Percentiles rank a stretch among this genome's conserved stretches.
Conservation (phyloP, 2,888 invertebrate genomes). For the Melanargia galathea region DNA sequence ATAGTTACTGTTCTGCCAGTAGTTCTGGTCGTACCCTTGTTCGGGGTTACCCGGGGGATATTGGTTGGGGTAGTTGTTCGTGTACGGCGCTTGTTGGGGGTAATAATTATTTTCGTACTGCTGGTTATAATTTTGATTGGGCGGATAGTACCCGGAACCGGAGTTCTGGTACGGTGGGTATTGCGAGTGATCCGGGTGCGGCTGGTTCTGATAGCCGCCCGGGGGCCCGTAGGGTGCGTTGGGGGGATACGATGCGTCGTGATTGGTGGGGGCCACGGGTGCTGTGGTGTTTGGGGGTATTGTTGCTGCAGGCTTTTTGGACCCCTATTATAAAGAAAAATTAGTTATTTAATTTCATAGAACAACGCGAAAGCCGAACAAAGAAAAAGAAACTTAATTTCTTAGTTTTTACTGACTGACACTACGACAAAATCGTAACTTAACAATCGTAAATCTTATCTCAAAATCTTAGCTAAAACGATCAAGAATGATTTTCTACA, state of each 20-base stretch:
- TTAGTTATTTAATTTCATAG: neutral
- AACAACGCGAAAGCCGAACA: neutral
- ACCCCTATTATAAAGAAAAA: constrained; percentile 52
- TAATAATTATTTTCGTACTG: constrained; percentile 72
- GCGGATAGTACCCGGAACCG: constrained; percentile 70
- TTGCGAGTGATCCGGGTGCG: constrained; percentile 53
- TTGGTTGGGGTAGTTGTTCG: constrained; percentile 72
- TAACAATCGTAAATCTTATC: no score
- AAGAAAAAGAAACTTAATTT: no score
- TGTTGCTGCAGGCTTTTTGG: constrained; percentile 78
- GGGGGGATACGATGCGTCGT: constrained; percentile 58
- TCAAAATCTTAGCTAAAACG: no score
- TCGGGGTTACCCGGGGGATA: constrained; percentile 65
- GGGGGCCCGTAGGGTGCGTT: constrained; percentile 66
- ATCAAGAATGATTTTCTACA: no score
- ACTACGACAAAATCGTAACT: no score
- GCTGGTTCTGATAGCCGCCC: constrained; percentile 46
- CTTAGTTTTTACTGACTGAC: no score
- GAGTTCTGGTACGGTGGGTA: constrained; percentile 70
- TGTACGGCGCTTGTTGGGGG: constrained; percentile 64
- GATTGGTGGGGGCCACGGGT: constrained; percentile 45
- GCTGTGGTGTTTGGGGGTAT: constrained; percentile 73
- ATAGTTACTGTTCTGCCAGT: constrained; percentile 71
- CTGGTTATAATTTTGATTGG: constrained; percentile 73
- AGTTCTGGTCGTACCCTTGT: constrained; percentile 69